phyloP scores from a whole-genome alignment of 2,113 vertebrate species.

The Pontoporia blainvillei region DNA sequence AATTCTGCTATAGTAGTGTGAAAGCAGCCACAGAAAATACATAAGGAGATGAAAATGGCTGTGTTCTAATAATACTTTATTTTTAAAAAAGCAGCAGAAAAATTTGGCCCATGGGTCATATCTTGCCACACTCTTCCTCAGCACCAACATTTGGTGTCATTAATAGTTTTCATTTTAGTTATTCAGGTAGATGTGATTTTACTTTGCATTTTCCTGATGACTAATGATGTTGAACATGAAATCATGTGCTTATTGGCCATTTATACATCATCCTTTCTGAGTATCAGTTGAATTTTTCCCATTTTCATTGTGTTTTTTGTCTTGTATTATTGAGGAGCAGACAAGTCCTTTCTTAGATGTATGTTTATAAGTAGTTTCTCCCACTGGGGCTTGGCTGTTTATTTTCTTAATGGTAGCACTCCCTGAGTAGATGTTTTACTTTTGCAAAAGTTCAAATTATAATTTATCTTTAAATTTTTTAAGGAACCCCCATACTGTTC shows the following conservation, averaged over 20 bases:
- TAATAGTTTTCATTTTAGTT: not conserved
- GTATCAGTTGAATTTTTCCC: not conserved
- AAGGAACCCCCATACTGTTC: no score
- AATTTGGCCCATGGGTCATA: not conserved
- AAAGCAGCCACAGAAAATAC: not conserved
- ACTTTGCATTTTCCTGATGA: not conserved
- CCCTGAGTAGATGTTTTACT: not conserved
- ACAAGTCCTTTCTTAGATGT: not conserved
- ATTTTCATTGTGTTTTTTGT: not conserved
- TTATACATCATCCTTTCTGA: not conserved
- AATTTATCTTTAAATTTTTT: not conserved
- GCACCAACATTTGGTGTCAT: not conserved
- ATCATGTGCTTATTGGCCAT: not conserved
- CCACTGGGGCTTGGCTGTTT: not conserved
- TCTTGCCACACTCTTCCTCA: not conserved
- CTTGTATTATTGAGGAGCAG: not conserved
- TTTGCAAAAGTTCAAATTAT: not conserved
- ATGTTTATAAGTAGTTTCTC: not conserved
- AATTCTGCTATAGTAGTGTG: not conserved
- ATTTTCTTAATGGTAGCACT: not conserved
- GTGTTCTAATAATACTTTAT: not conserved
- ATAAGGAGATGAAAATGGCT: not conserved
- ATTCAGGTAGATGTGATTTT: not conserved
- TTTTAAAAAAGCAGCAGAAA: not conserved
- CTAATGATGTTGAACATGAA: not conserved